These are phyloP conservation scores for Parnassius orleans DNA, from an alignment of 2,888 invertebrate genomes.

Conservation along the genomic window DNA sequence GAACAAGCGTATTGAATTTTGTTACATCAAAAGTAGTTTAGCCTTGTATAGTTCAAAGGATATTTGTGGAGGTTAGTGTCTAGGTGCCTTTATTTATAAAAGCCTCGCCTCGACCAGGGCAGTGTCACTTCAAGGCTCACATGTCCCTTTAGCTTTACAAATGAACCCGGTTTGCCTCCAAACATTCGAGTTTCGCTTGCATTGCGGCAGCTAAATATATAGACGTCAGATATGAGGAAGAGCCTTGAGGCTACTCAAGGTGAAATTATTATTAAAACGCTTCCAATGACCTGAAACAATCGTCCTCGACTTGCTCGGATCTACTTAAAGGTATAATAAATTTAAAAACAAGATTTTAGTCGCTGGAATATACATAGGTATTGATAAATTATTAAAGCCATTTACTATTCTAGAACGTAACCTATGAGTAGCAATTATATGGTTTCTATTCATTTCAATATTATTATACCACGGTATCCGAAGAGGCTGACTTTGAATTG, in stretches of 20 bases:
- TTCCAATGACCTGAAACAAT: constrained; percentile 26
- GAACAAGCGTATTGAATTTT: constrained; percentile 49
- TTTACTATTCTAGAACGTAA: no score
- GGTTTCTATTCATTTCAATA: no score
- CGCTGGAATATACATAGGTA: neutral
- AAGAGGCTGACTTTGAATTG: no score
- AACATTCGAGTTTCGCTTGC: constrained; percentile 48
- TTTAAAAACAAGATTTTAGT: constrained; percentile 10
- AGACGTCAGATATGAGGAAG: constrained; percentile 49
- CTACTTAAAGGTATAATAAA: neutral
- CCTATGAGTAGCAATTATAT: no score
- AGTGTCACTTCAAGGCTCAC: constrained; percentile 58
- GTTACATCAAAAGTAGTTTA: constrained; percentile 43
- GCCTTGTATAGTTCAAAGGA: constrained; percentile 60
- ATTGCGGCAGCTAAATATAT: constrained; percentile 19
- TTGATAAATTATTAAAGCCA: no score
- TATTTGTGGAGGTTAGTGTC: constrained; percentile 37
- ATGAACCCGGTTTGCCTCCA: constrained; percentile 64
- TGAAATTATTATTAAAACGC: constrained; percentile 31
- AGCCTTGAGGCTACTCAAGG: constrained; percentile 32
- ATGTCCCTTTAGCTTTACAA: constrained; percentile 61
- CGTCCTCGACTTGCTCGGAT: constrained; percentile 17
- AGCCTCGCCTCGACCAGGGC: constrained; percentile 45
- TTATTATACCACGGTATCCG: no score
- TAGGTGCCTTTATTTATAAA: constrained; percentile 52